phyloP scores from a whole-genome alignment of 2,113 vertebrate genomes.

The Poeciliopsis occidentalis region DNA sequence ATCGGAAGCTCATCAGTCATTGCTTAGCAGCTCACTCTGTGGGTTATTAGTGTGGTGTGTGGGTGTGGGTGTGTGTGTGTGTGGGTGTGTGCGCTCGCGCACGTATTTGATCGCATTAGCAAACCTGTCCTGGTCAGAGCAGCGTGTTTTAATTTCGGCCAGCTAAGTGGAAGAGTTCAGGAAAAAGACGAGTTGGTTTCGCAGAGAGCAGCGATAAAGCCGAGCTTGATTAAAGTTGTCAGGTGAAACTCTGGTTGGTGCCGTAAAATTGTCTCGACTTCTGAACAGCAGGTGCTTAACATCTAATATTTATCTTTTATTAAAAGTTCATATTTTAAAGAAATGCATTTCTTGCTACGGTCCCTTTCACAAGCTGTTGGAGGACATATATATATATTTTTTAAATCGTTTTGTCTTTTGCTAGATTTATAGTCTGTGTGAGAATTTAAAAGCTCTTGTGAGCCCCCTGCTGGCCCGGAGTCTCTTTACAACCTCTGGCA shows the following conservation, averaged over 20 bases:
- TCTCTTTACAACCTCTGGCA: no score
- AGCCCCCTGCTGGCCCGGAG: no score
- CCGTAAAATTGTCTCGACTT: neutral
- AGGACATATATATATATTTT: no score
- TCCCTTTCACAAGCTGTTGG: no score
- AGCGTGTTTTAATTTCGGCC: neutral
- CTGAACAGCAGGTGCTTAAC: neutral
- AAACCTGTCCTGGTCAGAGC: constrained; percentile 3
- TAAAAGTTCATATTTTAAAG: no score
- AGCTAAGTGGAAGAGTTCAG: neutral
- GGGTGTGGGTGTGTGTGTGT: no score
- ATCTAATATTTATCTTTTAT: neutral
- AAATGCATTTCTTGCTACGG: no score
- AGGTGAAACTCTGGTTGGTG: neutral
- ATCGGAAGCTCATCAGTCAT: constrained; percentile 60
- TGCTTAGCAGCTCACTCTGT: constrained; percentile 44
- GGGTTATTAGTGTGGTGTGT: constrained; percentile 21
- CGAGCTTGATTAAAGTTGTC: neutral
- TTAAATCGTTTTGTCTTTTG: no score
- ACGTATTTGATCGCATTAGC: constrained; percentile 22
- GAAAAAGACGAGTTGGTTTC: neutral
- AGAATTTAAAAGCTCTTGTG: no score
- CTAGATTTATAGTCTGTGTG: no score
- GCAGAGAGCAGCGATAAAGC: neutral
- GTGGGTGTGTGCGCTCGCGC: neutral